Conservation (phyloP, 2,888 invertebrate species). For the Leptothorax acervorum region DNA sequence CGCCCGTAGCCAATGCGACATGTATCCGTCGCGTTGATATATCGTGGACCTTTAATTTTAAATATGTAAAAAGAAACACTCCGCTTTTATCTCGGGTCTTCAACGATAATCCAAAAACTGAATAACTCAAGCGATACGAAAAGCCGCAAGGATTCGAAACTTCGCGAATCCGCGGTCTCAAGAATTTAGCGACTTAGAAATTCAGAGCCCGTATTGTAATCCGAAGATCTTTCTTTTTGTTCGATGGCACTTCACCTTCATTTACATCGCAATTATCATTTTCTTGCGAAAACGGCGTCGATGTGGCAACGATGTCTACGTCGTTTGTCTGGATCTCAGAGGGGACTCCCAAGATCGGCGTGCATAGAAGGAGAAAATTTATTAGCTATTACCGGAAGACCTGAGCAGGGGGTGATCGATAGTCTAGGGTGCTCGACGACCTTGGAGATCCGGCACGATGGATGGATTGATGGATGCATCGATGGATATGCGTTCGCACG, state of each 20-base stretch:
- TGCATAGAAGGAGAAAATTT: slow-evolving; percentile 73
- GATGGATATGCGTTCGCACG: slow-evolving; percentile 61
- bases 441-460: slow-evolving; percentile 72
- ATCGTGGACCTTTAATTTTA: neutral
- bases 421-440: slow-evolving; percentile 74
- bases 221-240: slow-evolving; percentile 31
- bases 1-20: neutral
- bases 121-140: slow-evolving; percentile 3
- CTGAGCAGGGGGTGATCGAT: slow-evolving; percentile 74
- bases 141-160: neutral
- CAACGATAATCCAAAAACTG: neutral
- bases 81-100: neutral
- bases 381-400: slow-evolving; percentile 77
- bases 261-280: slow-evolving; percentile 59
- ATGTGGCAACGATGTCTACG: slow-evolving; percentile 35
- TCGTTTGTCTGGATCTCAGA: slow-evolving; percentile 76
- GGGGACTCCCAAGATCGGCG: slow-evolving; percentile 54
- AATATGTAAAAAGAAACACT: neutral
- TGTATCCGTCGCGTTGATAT: neutral
- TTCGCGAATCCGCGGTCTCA: neutral
- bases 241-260: slow-evolving; percentile 21
- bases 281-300: slow-evolving; percentile 37
- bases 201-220: slow-evolving; percentile 22
- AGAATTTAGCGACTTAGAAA: slow-evolving; percentile 13
- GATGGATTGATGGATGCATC: slow-evolving; percentile 74